Evolutionary conservation across 2,888 invertebrate genomes (phyloP).

Genomic region (Ectemnius lituratus): DNA sequence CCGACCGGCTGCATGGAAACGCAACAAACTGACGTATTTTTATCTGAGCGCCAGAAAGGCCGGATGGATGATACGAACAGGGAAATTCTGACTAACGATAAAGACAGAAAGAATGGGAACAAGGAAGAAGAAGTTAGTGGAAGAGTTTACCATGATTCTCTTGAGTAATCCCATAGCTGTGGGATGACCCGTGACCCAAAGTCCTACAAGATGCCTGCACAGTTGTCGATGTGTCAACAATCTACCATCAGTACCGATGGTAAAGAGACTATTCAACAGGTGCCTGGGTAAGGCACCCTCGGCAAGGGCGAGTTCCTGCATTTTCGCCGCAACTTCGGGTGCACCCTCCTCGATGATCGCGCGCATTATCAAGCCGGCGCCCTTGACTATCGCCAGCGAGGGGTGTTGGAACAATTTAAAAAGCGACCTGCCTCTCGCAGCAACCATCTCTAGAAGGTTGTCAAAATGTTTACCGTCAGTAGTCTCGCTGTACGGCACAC

Average conservation of each 20-base stretch:
- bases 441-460: constrained; percentile 94
- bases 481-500: constrained; percentile 99
- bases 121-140: too few species aligned
- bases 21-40: constrained; percentile 34
- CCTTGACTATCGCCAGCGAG: constrained; percentile 98
- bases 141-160: constrained; percentile 87
- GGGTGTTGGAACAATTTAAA: constrained; percentile 97
- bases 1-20: constrained; percentile 88
- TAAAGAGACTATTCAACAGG: constrained; percentile 93
- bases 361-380: constrained; percentile 97
- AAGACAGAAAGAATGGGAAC: too few species aligned
- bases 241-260: constrained; percentile 87
- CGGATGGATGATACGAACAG: too few species aligned
- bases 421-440: constrained; percentile 92
- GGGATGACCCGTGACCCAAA: constrained; percentile 97
- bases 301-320: constrained; percentile 97
- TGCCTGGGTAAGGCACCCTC: constrained; percentile 98
- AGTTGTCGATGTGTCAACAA: constrained; percentile 93
- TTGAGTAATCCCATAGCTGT: constrained; percentile 92
- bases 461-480: constrained; percentile 98
- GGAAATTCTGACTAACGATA: too few species aligned
- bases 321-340: constrained; percentile 92
- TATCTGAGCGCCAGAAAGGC: not conserved
- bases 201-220: constrained; percentile 94
- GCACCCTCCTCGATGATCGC: constrained; percentile 99